Percentiles rank a stretch among this genome's conserved stretches.
Evolutionary conservation across 30 jellyfish, hydroid and myxozoan genomes (phyloP).

Genomic region (Nemopilema nomurai): DNA sequence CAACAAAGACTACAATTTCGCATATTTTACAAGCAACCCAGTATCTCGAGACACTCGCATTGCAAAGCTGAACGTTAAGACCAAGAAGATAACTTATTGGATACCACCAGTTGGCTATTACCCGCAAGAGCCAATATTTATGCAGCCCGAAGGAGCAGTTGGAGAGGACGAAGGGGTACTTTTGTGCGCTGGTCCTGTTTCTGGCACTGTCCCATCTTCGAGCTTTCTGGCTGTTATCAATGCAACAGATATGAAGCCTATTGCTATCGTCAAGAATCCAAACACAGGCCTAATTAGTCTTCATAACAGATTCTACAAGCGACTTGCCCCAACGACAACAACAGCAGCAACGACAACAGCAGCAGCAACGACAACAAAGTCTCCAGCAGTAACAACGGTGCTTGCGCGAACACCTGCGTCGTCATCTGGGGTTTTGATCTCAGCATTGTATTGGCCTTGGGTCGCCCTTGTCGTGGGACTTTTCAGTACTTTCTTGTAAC

Average conservation of each 20-base stretch:
- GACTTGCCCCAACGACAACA: background rate
- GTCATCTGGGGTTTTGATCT: too few species aligned
- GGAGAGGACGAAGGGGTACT: conserved; percentile 59
- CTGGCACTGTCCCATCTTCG: conserved; percentile 35
- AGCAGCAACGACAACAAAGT: background rate
- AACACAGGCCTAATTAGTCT: conserved; percentile 44
- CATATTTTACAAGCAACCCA: conserved; percentile 44
- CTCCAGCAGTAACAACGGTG: too few species aligned
- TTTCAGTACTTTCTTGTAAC: too few species aligned
- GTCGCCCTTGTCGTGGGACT: too few species aligned
- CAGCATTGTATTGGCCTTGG: too few species aligned
- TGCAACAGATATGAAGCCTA: conserved; percentile 48
- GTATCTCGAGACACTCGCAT: conserved; percentile 30
- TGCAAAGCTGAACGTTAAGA: conserved; percentile 50
- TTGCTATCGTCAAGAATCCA: conserved; percentile 59
- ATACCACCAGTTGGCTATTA: conserved; percentile 59
- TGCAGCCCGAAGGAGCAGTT: conserved; percentile 28
- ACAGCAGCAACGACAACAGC: background rate
- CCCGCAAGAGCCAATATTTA: conserved; percentile 71
- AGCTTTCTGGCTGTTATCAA: conserved; percentile 55
- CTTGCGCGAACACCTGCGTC: too few species aligned
- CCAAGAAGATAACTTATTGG: conserved; percentile 48
- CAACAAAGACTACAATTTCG: conserved; percentile 48
- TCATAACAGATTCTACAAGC: conserved; percentile 52
- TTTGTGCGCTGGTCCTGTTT: conserved; percentile 60